Conservation (phyloP, 2,888 invertebrate genomes). For the Diaprepes abbreviatus region DNA sequence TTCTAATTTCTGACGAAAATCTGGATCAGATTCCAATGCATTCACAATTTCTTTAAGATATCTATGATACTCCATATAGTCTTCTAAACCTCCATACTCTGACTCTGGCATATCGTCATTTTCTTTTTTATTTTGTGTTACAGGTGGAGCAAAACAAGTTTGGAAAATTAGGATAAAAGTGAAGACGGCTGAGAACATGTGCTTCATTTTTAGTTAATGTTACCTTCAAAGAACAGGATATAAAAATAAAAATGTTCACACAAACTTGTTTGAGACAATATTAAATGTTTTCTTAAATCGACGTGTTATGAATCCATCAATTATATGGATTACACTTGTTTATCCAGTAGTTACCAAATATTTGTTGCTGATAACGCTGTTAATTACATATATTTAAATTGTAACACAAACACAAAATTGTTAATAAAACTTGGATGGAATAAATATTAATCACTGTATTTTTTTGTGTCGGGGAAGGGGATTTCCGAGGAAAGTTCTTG, state of each 20-base stretch:
- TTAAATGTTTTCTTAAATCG: neutral
- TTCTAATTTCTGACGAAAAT: slow-evolving; percentile 85
- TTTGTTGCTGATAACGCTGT: neutral
- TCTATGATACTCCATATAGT: slow-evolving; percentile 85
- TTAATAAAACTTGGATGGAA: neutral
- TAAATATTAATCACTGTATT: neutral
- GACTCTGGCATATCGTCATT: slow-evolving; percentile 59
- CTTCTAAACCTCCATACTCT: slow-evolving; percentile 59
- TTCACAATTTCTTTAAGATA: slow-evolving; percentile 93
- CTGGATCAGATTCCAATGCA: slow-evolving; percentile 89
- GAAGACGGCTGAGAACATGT: neutral
- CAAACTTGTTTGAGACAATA: neutral
- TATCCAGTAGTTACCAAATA: neutral
- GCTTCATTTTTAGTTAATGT: neutral
- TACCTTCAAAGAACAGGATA: no score
- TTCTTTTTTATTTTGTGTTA: slow-evolving; percentile 61
- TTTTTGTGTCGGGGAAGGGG: neutral
- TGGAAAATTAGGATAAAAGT: slow-evolving; percentile 54
- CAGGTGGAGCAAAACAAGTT: slow-evolving; percentile 68
- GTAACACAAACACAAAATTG: neutral
- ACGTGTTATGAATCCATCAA: slow-evolving; percentile 1
- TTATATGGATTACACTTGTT: slow-evolving; percentile 5
- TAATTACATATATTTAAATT: neutral
- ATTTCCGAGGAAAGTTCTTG: neutral
- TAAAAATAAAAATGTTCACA: neutral